Evolutionary conservation across 2,888 invertebrate species (phyloP), one percentile per base, ranked within the genome.

Genomic region (Pheosia gnoma): DNA sequence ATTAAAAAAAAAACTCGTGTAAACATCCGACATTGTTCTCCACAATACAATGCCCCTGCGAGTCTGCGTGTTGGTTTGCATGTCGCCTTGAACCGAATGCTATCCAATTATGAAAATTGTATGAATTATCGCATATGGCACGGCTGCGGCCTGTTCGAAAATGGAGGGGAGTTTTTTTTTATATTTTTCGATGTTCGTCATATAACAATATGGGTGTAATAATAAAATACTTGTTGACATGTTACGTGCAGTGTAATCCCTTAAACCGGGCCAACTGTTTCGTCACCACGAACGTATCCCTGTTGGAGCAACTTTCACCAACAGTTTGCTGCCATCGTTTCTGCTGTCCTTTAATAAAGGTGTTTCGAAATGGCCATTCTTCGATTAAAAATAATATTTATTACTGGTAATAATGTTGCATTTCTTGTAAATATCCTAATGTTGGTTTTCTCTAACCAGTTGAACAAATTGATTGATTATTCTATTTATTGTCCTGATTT

Each of bases 231-330:
- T 25, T 4, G 25, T 51, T 51, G 25, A n/a, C 5, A 25, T 5
- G 25, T 37, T 37, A 37, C 36, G 37, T 53, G 53, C 38, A 10
- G 5, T 37, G 37, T 11, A 37, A 37, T 53, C 53, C 37, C 53
- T 11, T 4, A 5, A 25, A 37, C 36, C 53, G 53, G 37, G 53
- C 36, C 6, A 37, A 5, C 37, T 37, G 11, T 53, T 53, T 37
- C 36, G 37, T 11, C 37, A 53, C 8, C 53, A 53, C 37, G 4
- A 10, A 51, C 25, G 4, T 5, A 51, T 51, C 53, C 37, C 53
- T 4, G 52, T 52, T 52, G n/a, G 36, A 25, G 53, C 53, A 53
- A 53, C 53, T 53, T 53, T 53, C 53, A 53, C 53, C 9, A 37
- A 51, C 51, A 53, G 53, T 10, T 25, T 25, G 25, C 25, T 37